Conservation (phyloP, 2,888 invertebrate genomes). For the Papilio demoleus region DNA sequence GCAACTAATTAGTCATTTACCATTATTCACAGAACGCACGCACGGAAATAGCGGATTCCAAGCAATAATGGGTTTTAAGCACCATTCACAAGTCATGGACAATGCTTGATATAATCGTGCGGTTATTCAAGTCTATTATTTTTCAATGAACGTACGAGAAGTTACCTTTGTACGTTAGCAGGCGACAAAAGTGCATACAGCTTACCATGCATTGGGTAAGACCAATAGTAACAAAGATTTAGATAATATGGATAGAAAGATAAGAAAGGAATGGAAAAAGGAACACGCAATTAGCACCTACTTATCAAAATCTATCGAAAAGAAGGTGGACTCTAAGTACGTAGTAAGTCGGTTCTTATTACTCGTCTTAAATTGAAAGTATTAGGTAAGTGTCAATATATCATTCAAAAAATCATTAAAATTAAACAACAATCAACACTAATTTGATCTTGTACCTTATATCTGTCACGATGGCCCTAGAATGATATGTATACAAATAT, state of each 20-base stretch:
- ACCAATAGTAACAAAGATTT: not conserved
- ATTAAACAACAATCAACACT: no score
- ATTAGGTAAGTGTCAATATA: no score
- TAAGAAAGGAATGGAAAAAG: no score
- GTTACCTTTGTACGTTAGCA: constrained; percentile 9
- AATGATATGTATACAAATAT: not conserved
- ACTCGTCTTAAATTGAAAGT: no score
- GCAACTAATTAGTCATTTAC: constrained; percentile 32
- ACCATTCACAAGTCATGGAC: constrained; percentile 47
- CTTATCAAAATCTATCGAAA: no score
- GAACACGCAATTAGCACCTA: no score
- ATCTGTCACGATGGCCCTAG: not conserved
- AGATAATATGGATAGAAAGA: no score
- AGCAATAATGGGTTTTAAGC: constrained; percentile 42
- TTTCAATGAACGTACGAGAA: constrained; percentile 36
- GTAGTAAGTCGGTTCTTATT: no score
- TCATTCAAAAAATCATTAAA: no score
- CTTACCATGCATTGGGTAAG: not conserved
- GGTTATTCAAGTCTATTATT: constrained; percentile 49
- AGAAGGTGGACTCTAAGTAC: no score
- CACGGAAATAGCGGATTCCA: constrained; percentile 45
- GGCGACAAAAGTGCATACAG: not conserved
- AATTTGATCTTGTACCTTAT: no score
- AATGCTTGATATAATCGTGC: constrained; percentile 54
- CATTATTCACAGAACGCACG: constrained; percentile 44